These are phyloP conservation scores for Paracanthobrama guichenoti DNA, from an alignment of 2,113 vertebrate species.

Conservation along the genomic window DNA sequence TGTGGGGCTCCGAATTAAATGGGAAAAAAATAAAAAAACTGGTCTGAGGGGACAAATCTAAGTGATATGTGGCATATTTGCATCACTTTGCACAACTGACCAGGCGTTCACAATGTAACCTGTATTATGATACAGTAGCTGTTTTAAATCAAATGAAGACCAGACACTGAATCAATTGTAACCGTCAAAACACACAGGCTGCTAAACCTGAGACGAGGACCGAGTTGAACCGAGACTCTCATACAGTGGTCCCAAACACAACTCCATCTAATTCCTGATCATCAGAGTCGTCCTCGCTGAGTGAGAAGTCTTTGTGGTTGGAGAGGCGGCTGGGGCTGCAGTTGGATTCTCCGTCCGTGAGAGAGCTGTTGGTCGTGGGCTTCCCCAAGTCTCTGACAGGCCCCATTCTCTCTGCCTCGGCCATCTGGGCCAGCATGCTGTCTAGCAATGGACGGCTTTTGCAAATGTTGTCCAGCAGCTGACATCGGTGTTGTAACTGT, in stretches of 20 bases:
- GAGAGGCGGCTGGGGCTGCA: conserved; percentile 62
- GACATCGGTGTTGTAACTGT: conserved; percentile 75
- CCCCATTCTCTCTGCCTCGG: conserved; percentile 73
- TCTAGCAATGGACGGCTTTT: conserved; percentile 70
- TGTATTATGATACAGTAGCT: background rate
- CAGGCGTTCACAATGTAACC: background rate
- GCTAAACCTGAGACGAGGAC: conserved; percentile 27
- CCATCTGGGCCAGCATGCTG: conserved; percentile 74
- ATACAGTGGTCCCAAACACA: conserved; percentile 80
- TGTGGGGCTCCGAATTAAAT: background rate
- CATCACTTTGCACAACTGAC: background rate
- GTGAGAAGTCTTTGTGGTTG: conserved; percentile 71
- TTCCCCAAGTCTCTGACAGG: conserved; percentile 56
- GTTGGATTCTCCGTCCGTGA: conserved; percentile 59
- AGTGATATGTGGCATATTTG: conserved; percentile 7
- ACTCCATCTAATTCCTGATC: conserved; percentile 67
- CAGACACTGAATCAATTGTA: background rate
- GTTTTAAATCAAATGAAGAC: background rate
- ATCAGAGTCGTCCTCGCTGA: conserved; percentile 68
- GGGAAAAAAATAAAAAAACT: background rate
- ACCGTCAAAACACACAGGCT: background rate
- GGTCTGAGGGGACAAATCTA: background rate
- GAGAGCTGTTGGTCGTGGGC: conserved; percentile 44
- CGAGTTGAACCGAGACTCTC: conserved; percentile 25
- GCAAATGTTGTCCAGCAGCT: conserved; percentile 76